Evolutionary conservation across 2,888 invertebrate species (phyloP).

Genomic region (Idaea straminata): DNA sequence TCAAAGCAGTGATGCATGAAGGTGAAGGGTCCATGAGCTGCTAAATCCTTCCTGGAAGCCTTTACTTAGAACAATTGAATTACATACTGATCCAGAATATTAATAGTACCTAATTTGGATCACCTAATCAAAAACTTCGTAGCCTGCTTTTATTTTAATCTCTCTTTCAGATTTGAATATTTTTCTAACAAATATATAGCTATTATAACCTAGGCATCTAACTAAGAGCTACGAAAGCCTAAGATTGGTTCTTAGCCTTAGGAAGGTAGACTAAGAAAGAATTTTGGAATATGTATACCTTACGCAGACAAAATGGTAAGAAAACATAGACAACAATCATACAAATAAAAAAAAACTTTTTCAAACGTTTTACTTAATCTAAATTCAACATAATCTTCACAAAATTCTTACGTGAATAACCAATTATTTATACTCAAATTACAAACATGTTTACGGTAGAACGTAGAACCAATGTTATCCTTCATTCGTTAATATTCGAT

Average conservation of each 20-base stretch:
- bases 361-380: too few species aligned
- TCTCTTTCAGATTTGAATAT: not conserved
- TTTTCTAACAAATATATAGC: not conserved
- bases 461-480: not conserved
- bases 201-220: not conserved
- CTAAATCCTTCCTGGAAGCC: not conserved
- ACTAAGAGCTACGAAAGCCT: too few species aligned
- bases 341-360: too few species aligned
- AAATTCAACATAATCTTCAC: too few species aligned
- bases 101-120: not conserved
- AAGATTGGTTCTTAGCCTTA: too few species aligned
- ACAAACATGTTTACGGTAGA: too few species aligned
- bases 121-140: not conserved
- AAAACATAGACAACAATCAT: too few species aligned
- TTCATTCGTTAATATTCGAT: not conserved
- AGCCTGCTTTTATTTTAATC: not conserved
- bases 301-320: not conserved
- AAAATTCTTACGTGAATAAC: too few species aligned
- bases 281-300: not conserved
- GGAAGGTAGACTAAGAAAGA: too few species aligned
- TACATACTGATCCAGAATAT: not conserved
- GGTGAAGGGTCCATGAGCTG: not conserved
- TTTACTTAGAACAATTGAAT: not conserved
- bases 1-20: not conserved
- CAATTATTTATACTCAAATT: too few species aligned